Conservation (phyloP, 2,113 vertebrate species). For the Hippocampus comes region DNA sequence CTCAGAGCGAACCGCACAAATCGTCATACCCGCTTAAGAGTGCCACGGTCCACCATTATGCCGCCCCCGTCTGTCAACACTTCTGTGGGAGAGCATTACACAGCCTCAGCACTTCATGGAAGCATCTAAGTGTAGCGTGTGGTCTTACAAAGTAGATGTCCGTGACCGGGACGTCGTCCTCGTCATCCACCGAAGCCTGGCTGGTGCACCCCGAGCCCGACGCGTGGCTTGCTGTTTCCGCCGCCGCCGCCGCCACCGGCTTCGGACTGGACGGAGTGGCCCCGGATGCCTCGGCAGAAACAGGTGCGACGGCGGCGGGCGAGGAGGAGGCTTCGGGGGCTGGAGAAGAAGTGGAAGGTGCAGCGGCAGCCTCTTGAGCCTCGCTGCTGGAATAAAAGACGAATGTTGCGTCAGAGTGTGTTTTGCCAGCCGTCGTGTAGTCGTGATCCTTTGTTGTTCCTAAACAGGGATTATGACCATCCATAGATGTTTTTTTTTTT, state of each 20-base stretch:
- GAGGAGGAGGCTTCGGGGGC: conserved; percentile 38
- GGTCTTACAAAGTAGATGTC: conserved; percentile 94
- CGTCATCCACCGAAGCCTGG: conserved; percentile 91
- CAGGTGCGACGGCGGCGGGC: conserved; percentile 44
- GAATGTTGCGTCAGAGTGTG: conserved; percentile 3
- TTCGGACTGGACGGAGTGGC: conserved; percentile 54
- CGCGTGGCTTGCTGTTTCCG: conserved; percentile 74
- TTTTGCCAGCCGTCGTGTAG: conserved; percentile 41
- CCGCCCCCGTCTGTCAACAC: conserved; percentile 23
- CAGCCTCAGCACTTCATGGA: neutral
- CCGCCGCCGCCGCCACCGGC: conserved; percentile 76
- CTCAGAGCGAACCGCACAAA: conserved; percentile 30
- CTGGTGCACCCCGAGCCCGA: conserved; percentile 87
- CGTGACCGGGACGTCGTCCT: conserved; percentile 83
- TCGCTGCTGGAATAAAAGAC: conserved; percentile 67
- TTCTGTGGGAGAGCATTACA: conserved; percentile 52
- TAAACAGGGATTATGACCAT: conserved; percentile 15
- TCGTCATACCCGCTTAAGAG: conserved; percentile 38
- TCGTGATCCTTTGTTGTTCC: conserved; percentile 45
- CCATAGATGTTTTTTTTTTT: conserved; percentile 16
- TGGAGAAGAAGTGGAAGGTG: conserved; percentile 42
- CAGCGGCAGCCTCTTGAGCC: conserved; percentile 45
- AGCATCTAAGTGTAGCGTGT: neutral
- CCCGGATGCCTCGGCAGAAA: conserved; percentile 24
- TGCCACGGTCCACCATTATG: conserved; percentile 13